A percentile compares a stretch with the other conserved stretches of the same genome.
Conservation (phyloP, 2,113 vertebrate species). For the Lampris incognitus region DNA sequence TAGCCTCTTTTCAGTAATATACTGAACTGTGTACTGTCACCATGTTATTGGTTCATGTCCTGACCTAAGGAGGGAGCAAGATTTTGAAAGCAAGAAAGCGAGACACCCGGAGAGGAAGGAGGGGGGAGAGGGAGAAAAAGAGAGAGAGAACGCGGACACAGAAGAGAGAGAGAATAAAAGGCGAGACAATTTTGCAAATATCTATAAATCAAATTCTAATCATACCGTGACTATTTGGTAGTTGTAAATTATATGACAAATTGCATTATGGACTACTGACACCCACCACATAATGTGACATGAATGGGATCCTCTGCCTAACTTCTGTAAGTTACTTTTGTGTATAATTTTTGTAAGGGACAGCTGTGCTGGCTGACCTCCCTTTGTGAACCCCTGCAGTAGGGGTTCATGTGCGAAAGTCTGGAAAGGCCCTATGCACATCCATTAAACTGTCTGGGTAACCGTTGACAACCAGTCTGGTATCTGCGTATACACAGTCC, state of each 20-base stretch:
- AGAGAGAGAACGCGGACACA: neutral
- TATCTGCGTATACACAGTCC: conserved; percentile 49
- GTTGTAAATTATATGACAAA: conserved; percentile 44
- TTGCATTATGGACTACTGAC: neutral
- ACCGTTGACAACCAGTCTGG: conserved; percentile 49
- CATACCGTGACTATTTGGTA: conserved; percentile 45
- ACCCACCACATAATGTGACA: conserved; percentile 29
- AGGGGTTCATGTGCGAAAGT: conserved; percentile 4
- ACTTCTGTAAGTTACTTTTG: no score
- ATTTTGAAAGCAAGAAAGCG: neutral
- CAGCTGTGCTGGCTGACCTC: no score
- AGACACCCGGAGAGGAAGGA: neutral
- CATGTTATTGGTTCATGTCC: conserved; percentile 25
- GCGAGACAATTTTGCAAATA: conserved; percentile 32
- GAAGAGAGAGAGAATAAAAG: conserved; percentile 7
- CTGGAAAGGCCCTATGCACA: neutral
- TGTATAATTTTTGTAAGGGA: no score
- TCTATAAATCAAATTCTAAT: conserved; percentile 47
- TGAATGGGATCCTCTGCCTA: conserved; percentile 7
- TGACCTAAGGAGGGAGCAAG: neutral
- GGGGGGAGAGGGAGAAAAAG: neutral
- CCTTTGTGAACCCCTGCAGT: neutral
- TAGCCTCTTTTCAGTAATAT: conserved; percentile 48
- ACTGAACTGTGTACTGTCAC: conserved; percentile 8
- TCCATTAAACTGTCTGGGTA: conserved; percentile 33